Conservation (phyloP, 2,113 vertebrate species). For the Xiphophorus maculatus region DNA sequence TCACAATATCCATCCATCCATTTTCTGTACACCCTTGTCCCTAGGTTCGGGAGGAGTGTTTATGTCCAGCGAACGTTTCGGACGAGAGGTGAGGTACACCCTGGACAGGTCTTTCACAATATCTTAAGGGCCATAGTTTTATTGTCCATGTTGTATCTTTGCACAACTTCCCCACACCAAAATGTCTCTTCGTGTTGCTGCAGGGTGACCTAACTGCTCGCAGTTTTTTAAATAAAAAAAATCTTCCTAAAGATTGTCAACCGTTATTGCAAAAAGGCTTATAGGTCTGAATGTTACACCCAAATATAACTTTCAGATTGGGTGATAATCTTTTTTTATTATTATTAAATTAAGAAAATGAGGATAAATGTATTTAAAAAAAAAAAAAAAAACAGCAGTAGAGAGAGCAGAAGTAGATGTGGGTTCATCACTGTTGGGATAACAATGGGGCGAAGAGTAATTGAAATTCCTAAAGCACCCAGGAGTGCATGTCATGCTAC, state of each 20-base stretch:
- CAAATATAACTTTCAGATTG: neutral
- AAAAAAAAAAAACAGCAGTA: accelerated
- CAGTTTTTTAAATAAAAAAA: no score
- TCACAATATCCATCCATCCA: neutral
- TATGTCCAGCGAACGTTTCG: no score
- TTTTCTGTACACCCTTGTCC: no score
- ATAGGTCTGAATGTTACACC: no score
- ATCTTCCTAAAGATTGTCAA: no score
- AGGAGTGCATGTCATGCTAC: conserved; percentile 12
- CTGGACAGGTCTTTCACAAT: neutral
- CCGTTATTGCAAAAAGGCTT: no score
- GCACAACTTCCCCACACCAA: neutral
- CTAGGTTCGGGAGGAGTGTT: no score
- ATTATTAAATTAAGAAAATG: neutral
- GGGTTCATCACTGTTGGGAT: neutral
- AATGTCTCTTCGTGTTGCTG: neutral
- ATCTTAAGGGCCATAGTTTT: neutral
- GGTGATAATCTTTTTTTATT: no score
- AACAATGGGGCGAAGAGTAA: conserved; percentile 9
- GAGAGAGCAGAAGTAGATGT: neutral
- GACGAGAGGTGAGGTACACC: no score
- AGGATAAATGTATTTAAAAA: neutral
- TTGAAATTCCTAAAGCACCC: conserved; percentile 12
- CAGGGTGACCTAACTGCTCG: neutral
- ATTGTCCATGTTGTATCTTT: neutral